Percentiles rank a stretch among this genome's conserved stretches.
phyloP scores from a whole-genome alignment of 2,797 vertebrate genomes.

The Chaetodon trifasciatus region DNA sequence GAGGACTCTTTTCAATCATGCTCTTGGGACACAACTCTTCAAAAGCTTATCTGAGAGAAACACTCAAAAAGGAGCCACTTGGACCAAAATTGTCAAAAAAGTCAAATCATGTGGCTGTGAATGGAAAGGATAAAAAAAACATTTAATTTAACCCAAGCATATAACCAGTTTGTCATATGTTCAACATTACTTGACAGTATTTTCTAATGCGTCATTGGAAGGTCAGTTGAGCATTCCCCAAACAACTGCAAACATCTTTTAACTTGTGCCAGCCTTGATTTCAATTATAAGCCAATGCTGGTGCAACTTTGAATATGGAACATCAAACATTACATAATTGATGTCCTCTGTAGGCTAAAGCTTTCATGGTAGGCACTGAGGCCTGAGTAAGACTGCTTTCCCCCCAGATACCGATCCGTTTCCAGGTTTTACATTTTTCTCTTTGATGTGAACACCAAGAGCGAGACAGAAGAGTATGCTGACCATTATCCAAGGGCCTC shows the following conservation, averaged over 20 bases:
- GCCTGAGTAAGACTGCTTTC: slow-evolving; percentile 1
- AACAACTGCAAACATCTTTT: slow-evolving; percentile 12
- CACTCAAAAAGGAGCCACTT: slow-evolving; percentile 25
- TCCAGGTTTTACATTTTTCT: slow-evolving; percentile 45
- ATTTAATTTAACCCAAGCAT: slow-evolving; percentile 9
- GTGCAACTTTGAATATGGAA: slow-evolving; percentile 13
- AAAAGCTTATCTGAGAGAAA: slow-evolving; percentile 33
- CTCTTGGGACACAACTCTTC: slow-evolving; percentile 29
- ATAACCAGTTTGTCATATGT: background rate
- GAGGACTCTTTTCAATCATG: slow-evolving; percentile 29
- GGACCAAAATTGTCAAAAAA: slow-evolving; percentile 8
- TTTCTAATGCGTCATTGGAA: background rate
- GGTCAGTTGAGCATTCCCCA: background rate
- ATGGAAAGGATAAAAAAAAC: background rate
- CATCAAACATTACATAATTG: slow-evolving; percentile 28
- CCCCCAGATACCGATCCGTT: slow-evolving; percentile 4
- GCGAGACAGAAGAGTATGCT: slow-evolving; percentile 11
- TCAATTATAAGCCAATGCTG: slow-evolving; percentile 23
- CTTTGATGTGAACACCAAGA: slow-evolving; percentile 48
- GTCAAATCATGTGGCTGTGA: slow-evolving; percentile 23
- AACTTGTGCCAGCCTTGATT: slow-evolving; percentile 22
- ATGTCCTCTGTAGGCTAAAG: slow-evolving; percentile 12
- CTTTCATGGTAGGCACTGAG: slow-evolving; percentile 30
- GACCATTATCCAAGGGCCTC: slow-evolving; percentile 30
- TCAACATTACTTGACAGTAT: background rate